Evolutionary conservation across 2,888 invertebrate genomes (phyloP), one percentile per base, ranked within the genome.

Genomic region (Drosophila prolongata): DNA sequence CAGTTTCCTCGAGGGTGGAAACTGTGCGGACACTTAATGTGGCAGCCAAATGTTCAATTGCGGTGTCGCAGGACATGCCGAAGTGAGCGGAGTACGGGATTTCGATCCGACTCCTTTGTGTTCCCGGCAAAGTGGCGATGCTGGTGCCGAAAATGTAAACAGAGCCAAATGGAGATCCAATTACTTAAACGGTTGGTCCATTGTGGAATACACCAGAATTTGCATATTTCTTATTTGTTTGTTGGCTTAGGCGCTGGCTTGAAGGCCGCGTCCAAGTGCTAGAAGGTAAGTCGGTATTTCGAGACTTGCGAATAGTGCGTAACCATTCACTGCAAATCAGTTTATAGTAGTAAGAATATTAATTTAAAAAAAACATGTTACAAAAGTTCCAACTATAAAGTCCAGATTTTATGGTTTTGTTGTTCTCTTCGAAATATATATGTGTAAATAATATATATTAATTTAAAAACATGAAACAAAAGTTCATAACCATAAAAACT

Each of bases 131-230:
- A 87, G 83, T 81, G 78, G 76, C 69, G 58, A 62, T 35, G 61
- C 58, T 58, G 62, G 61, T 77, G 79, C 71, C 76, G 73, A 68
- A 74, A 85, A 76, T 85, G 83, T 90, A 91, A 90, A 89, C 86
- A 91, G 90, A 86, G 84, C 87, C 90, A 91, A 91, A 91, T 91
- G 87, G 90, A 92, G 89, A 91, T 91, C 90, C 92, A 92, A 92
- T 92, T 92, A 92, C 92, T 92, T 92, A 92, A 92, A 91, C 90
- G 90, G 90, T 90, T 89, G 84, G 86, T 79, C 89, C 90, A 90
- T 91, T 91, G 91, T 91, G 87, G 83, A 78, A 82, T 84, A 87
- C 82, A 89, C 79, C 82, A 75, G 81, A 90, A 92, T 92, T 92
- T 91, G 90, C 92, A 92, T 92, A 92, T 90, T 91, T 89, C 88